Conservation (phyloP, 2,113 vertebrate species). For the Psophia crepitans region DNA sequence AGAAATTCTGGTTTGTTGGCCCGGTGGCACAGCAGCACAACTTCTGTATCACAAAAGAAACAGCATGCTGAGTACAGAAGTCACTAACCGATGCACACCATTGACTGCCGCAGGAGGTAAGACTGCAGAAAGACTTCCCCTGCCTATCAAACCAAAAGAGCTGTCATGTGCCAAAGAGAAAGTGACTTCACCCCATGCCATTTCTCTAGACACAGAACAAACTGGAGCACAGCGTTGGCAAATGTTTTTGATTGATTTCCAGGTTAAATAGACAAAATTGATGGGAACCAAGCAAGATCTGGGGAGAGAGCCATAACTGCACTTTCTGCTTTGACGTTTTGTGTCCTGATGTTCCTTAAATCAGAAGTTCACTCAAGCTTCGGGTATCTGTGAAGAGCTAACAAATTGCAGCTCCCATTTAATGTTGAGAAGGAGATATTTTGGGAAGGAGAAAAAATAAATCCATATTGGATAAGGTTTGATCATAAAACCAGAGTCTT, state of each 20-base stretch:
- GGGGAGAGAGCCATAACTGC: not conserved
- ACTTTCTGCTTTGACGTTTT: not conserved
- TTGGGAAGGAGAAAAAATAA: not conserved
- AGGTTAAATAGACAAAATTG: not conserved
- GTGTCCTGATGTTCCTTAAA: not conserved
- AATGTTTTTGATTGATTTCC: not conserved
- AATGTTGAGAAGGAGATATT: not conserved
- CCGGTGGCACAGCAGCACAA: not conserved
- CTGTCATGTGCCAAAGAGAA: fast-evolving
- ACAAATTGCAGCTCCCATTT: not conserved
- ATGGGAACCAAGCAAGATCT: not conserved
- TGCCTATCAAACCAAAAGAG: not conserved
- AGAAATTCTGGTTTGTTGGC: not conserved
- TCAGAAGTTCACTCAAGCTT: not conserved
- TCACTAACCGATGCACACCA: not conserved
- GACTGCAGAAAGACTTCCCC: not conserved
- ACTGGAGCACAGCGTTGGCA: not conserved
- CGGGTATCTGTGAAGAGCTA: not conserved
- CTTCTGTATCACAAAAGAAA: not conserved
- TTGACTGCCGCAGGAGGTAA: not conserved
- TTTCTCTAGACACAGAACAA: not conserved
- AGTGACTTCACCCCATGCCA: not conserved
- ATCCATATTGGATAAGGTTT: not conserved
- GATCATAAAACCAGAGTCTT: not conserved
- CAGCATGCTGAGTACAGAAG: not conserved